Evolutionary conservation across 2,888 invertebrate species (phyloP).

Genomic region (Parnassius mnemosyne): DNA sequence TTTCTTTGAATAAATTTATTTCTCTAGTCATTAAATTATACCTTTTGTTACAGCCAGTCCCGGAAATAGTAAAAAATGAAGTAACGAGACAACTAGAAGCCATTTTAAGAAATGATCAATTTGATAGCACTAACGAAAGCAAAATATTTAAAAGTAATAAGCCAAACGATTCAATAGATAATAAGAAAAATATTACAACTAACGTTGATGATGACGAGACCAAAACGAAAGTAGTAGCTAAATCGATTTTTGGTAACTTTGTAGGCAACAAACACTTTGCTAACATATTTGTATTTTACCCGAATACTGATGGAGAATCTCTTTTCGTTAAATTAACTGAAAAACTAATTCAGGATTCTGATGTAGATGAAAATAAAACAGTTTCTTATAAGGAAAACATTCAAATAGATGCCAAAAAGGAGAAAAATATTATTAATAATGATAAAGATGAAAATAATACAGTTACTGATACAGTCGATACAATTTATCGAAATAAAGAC

Average conservation of each 20-base stretch:
- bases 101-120: neutral
- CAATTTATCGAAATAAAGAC: too few species aligned
- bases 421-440: too few species aligned
- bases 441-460: neutral
- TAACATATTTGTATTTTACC: conserved; percentile 18
- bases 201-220: neutral
- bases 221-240: conserved; percentile 2
- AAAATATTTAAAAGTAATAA: neutral
- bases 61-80: conserved; percentile 1
- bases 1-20: neutral
- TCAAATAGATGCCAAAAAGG: too few species aligned
- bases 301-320: neutral
- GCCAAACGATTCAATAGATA: neutral
- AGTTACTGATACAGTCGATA: neutral
- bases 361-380: too few species aligned
- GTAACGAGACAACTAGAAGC: conserved; percentile 11
- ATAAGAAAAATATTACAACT: neutral
- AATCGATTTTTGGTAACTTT: conserved; percentile 15
- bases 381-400: too few species aligned
- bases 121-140: neutral
- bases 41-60: conserved; percentile 7
- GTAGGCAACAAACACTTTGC: conserved; percentile 12
- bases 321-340: neutral
- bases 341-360: neutral
- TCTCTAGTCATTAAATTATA: neutral